Percentiles rank a stretch among this genome's conserved stretches.
These are phyloP conservation scores for Tetragnatha montana DNA, from an alignment of 2,888 invertebrate genomes.

Conservation along the genomic window DNA sequence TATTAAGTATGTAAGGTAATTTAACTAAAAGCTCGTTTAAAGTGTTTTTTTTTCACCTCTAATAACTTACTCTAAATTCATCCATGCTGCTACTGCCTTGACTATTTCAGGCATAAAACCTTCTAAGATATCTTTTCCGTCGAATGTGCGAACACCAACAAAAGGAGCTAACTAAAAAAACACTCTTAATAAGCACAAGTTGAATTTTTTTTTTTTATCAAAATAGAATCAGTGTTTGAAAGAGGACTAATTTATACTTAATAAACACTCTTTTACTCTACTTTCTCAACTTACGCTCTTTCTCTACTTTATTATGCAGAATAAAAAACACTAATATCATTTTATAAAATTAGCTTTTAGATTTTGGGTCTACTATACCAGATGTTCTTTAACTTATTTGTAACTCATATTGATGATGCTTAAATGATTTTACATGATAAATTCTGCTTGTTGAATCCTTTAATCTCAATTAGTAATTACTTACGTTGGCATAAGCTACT, in stretches of 20 bases:
- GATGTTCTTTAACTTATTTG: not conserved
- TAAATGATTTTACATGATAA: not conserved
- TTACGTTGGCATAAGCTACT: slow-evolving; percentile 49
- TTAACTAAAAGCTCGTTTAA: not conserved
- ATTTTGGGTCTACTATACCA: no score
- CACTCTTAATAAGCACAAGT: no score
- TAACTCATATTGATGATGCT: no score
- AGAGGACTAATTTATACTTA: no score
- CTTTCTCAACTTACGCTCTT: no score
- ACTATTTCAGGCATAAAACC: slow-evolving; percentile 52
- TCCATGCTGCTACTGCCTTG: slow-evolving; percentile 25
- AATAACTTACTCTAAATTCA: slow-evolving; percentile 42
- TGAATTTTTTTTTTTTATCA: no score
- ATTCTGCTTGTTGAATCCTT: not conserved
- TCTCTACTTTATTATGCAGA: no score
- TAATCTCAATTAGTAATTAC: not conserved
- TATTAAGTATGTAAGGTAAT: no score
- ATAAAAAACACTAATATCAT: no score
- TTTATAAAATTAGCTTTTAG: no score
- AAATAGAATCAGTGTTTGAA: no score
- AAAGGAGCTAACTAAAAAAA: slow-evolving; percentile 28
- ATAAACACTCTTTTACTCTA: no score
- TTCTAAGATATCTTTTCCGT: slow-evolving; percentile 5
- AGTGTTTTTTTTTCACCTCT: not conserved
- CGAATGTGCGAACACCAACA: slow-evolving; percentile 24